Conservation (phyloP, 2,113 vertebrate species). For the Xenotilapia leptura region DNA sequence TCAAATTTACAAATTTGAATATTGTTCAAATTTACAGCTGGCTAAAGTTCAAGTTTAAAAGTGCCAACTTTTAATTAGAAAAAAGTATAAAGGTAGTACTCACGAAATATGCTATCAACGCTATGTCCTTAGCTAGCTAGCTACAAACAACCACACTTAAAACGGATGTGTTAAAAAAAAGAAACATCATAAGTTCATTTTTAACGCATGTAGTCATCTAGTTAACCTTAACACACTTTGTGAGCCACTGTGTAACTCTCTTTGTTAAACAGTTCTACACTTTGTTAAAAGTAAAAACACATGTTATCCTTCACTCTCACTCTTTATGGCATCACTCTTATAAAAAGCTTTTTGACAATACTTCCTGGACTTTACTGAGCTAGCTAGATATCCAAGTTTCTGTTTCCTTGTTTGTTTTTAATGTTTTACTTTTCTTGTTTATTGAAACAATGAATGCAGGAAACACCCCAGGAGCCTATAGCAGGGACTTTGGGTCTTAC, state of each 20-base stretch:
- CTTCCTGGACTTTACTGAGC: neutral
- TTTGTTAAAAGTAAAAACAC: neutral
- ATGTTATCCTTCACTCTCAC: neutral
- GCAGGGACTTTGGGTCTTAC: neutral
- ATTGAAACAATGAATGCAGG: neutral
- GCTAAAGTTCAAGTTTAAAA: neutral
- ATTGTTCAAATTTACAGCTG: neutral
- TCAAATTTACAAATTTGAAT: neutral
- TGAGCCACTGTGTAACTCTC: neutral
- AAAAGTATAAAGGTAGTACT: neutral
- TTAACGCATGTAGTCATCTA: neutral
- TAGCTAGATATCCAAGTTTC: neutral
- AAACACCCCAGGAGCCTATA: neutral
- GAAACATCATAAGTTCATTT: neutral
- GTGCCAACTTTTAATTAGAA: neutral
- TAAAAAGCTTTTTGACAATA: neutral
- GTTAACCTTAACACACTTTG: neutral
- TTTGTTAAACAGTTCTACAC: neutral
- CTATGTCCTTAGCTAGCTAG: neutral
- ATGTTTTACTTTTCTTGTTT: neutral
- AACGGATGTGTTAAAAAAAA: neutral
- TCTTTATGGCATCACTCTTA: neutral
- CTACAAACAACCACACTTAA: neutral
- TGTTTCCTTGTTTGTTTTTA: neutral
- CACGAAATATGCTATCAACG: neutral